These are phyloP conservation scores for Teleopsis dalmanni DNA, from an alignment of 1,140 invertebrate species.

Conservation along the genomic window DNA sequence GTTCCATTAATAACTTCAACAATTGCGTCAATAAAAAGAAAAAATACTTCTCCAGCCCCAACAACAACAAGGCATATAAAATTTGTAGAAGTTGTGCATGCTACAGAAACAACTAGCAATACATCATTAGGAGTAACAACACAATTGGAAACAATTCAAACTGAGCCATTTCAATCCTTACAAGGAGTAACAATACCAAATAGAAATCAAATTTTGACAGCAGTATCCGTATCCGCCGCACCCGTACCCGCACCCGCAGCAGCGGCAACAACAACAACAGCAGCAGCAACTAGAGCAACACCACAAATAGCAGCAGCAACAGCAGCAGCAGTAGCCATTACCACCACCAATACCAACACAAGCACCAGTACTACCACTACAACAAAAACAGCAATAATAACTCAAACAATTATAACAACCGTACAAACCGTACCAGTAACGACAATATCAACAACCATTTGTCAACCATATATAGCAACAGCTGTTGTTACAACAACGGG, in stretches of 20 bases:
- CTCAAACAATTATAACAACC: neutral
- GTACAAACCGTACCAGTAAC: neutral
- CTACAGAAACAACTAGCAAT: no score
- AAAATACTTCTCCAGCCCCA: slow-evolving; percentile 29
- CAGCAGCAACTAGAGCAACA: slow-evolving; percentile 6
- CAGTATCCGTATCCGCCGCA: neutral
- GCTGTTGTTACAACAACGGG: neutral
- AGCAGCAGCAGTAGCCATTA: slow-evolving; percentile 36
- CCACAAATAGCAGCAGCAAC: slow-evolving; percentile 82
- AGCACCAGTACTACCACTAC: neutral
- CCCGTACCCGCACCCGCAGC: neutral
- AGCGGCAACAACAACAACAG: slow-evolving; percentile 11
- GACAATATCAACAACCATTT: neutral
- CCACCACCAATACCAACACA: neutral
- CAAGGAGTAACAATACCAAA: slow-evolving; percentile 5
- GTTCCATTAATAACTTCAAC: slow-evolving; percentile 30
- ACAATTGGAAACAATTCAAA: no score
- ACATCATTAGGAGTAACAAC: no score
- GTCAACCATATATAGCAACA: slow-evolving; percentile 1
- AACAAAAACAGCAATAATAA: no score
- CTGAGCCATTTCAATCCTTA: no score
- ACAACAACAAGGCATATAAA: slow-evolving; percentile 15
- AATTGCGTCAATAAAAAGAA: slow-evolving; percentile 42
- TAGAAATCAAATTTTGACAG: slow-evolving; percentile 1
- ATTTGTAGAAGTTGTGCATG: no score